Base-by-base conservation (phyloP, 2,888 invertebrate species). In the Xylota sylvarum region DNA sequence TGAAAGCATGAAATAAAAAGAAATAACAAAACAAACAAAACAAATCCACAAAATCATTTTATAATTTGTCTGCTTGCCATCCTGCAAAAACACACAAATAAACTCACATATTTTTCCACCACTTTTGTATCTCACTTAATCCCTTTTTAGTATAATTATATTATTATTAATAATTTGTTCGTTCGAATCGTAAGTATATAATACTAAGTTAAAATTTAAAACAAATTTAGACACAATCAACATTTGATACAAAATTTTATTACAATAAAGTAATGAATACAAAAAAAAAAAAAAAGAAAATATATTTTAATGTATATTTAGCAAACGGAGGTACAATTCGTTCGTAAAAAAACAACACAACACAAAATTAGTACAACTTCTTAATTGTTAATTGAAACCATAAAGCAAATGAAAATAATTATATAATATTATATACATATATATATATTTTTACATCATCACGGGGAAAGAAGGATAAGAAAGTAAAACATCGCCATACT, bases 331-430 rank as follows among this genome's bases (percentile, higher is more conserved):
- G 46, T 48, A 67, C 19, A 46, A 72, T 78, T 62, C 52, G 46
- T 67, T 73, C 55, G 30, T 52, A 52, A 55, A 62, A 0, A 32
- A 55, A 56, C 27, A 43, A 62, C 32, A 73, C 73, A 78, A 67
- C 67, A 73, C 67, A 79, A 73, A 79, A 79, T 80, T 76, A 84
- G 84, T 85, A 85, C 84, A 85, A 85, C 80, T 70, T 85, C 84
- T 76, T 70, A 74, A 84, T 80, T 76, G 74, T 84, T 85, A 78
- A 70, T 55, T 58, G 30, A 60, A 69, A 40, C 23, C 69, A 74
- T 58, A 50, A 70, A 64, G 52, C 17, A 50, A 48, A 74, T 40
- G 5, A 37, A 62, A 60, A 46, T 17, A 80, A 60, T 60, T 70
- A 62, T 62, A 56, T 56, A 56, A 74, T 84, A 56, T 62, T 58